Conservation (phyloP, 2,113 vertebrate genomes). For the Halichoeres trimaculatus region DNA sequence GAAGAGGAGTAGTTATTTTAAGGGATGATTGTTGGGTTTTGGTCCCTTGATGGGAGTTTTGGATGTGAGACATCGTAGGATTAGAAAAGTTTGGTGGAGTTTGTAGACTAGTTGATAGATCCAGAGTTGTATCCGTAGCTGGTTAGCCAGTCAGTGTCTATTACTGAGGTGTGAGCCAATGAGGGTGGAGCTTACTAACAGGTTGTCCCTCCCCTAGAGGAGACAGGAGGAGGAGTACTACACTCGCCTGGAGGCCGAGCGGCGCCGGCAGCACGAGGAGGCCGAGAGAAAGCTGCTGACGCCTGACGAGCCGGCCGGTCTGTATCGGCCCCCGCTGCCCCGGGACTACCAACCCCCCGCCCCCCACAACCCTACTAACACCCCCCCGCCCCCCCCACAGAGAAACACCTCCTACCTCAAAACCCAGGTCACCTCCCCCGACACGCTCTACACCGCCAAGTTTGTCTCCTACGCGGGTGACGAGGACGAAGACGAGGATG, state of each 20-base stretch:
- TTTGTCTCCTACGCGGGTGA: slow-evolving; percentile 95
- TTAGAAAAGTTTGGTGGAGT: not conserved
- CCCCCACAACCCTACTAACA: slow-evolving; percentile 82
- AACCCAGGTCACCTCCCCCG: slow-evolving; percentile 96
- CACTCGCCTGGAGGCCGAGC: slow-evolving; percentile 94
- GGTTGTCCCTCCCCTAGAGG: slow-evolving; percentile 89
- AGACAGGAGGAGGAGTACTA: slow-evolving; percentile 99
- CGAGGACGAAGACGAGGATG: slow-evolving; percentile 82
- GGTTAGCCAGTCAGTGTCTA: slow-evolving; percentile 23
- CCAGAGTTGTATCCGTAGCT: slow-evolving; percentile 11
- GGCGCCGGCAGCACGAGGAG: slow-evolving; percentile 96
- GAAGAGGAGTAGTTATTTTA: too few species aligned
- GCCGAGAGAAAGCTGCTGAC: slow-evolving; percentile 94
- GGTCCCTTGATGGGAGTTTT: not conserved
- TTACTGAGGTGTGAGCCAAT: slow-evolving; percentile 49
- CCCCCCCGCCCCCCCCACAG: slow-evolving; percentile 95
- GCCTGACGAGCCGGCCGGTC: slow-evolving; percentile 92
- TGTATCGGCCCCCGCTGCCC: slow-evolving; percentile 97
- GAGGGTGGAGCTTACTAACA: slow-evolving; percentile 76
- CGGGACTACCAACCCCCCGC: slow-evolving; percentile 92
- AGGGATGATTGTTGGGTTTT: too few species aligned
- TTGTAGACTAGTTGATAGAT: not conserved
- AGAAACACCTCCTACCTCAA: slow-evolving; percentile 99
- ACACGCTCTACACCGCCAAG: slow-evolving; percentile 98
- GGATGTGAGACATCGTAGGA: not conserved